Base-by-base conservation (phyloP, 2,797 vertebrate species). In the Streptopelia turtur region DNA sequence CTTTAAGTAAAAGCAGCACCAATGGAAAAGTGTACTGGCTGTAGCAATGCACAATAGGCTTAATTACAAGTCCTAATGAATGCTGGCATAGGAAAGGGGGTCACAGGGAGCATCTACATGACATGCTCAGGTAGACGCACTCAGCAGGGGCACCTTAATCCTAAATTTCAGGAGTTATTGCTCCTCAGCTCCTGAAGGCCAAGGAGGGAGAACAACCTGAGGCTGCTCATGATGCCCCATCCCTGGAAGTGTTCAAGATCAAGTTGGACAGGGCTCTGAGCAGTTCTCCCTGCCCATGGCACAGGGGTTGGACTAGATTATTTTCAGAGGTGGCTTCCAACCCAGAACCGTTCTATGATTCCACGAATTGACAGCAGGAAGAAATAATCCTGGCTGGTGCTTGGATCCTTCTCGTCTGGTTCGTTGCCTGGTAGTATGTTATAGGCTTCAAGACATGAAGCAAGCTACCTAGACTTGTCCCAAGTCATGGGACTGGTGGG, bases 61-160 rank as follows among this genome's bases (percentile, higher is more conserved):
- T 75, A 43, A 55, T 43, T 83, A 79, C 11, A 37, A 89, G 27
- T 27, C 30, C n/a, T 53, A 52, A 61, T 47, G 59, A 11, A 37
- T 12, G 8, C 2, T 1, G 22, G 24, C 6, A 11, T 23, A 27
- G 20, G 22, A 55, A 53, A 59, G 30, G 2, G 8, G 13, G 18
- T 24, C 43, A 25, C 1, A 0, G 52, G 33, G 23, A 57, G 1
- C 22, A 25, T 7, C 45, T 50, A 11, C 13, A 16, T 13, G 17
- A 23, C 28, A 61, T 2, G 5, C 8, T 15, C 57, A 9, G 8
- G 27, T 13, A 70, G 70, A 53, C 13, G 35, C 11, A 33, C 18
- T 25, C 5, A 12, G 35, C 16, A 39, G n/a, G 28, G 11, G 15
- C 41, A 22, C 1, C 0, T 59, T 55, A 31, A 37, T 47, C 25